phyloP scores from a whole-genome alignment of 2,797 vertebrate genomes.

The Argyrosomus regius region DNA sequence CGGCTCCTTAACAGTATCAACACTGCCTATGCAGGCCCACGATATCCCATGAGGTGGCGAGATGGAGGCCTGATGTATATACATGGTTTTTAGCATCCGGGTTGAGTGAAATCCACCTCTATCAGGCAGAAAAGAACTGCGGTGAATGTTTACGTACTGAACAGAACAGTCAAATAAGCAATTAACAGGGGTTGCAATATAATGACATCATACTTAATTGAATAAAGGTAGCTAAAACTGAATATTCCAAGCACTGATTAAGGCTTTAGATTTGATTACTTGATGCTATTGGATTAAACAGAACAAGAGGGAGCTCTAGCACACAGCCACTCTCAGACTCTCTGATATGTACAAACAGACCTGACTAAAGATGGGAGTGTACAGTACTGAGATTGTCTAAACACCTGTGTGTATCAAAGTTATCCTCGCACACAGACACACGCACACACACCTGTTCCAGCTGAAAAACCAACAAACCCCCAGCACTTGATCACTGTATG shows the following conservation, averaged over 20 bases:
- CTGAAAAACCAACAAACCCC: slow-evolving; percentile 52
- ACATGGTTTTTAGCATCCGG: slow-evolving; percentile 38
- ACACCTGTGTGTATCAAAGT: slow-evolving; percentile 70
- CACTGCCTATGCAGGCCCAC: slow-evolving; percentile 58
- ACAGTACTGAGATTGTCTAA: slow-evolving; percentile 81
- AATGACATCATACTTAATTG: slow-evolving; percentile 74
- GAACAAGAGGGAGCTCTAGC: slow-evolving; percentile 49
- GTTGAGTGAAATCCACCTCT: slow-evolving; percentile 41
- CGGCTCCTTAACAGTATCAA: slow-evolving; percentile 56
- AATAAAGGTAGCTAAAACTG: slow-evolving; percentile 69
- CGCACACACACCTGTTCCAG: slow-evolving; percentile 46
- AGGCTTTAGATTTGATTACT: slow-evolving; percentile 77
- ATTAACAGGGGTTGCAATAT: slow-evolving; percentile 50
- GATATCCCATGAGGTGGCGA: slow-evolving; percentile 50
- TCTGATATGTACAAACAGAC: slow-evolving; percentile 81
- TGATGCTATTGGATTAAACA: slow-evolving; percentile 67
- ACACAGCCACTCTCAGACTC: slow-evolving; percentile 49
- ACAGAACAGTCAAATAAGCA: slow-evolving; percentile 65
- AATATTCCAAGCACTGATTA: slow-evolving; percentile 73
- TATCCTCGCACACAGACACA: slow-evolving; percentile 51
- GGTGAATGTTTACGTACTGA: slow-evolving; percentile 38
- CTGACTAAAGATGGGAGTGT: slow-evolving; percentile 74
- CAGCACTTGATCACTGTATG: slow-evolving; percentile 38
- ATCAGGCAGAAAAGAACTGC: slow-evolving; percentile 34
- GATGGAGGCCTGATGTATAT: slow-evolving; percentile 49